Percentiles rank a stretch among this genome's conserved stretches.
Evolutionary conservation across 2,113 vertebrate genomes (phyloP).

Genomic region (Clarias batrachus): DNA sequence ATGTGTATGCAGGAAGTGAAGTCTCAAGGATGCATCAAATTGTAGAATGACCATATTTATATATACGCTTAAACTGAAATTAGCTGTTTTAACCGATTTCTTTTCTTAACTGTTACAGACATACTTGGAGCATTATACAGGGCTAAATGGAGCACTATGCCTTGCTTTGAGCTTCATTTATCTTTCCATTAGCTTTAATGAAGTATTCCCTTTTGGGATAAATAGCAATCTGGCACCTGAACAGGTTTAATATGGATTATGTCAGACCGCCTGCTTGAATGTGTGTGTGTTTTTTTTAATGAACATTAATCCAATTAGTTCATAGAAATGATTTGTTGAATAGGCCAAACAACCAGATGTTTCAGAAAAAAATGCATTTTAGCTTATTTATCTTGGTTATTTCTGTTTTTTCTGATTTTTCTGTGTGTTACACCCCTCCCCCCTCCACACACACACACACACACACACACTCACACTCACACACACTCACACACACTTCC

Average conservation of each 20-base stretch:
- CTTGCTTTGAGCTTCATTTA: background rate
- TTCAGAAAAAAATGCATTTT: background rate
- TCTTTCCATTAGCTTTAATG: conserved; percentile 11
- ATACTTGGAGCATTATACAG: background rate
- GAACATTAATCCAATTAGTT: background rate
- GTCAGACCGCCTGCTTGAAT: conserved; percentile 7
- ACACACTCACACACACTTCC: background rate
- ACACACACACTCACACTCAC: too few relatives aligned
- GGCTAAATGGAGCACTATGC: background rate
- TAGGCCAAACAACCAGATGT: background rate
- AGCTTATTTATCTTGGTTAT: background rate
- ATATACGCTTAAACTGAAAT: background rate
- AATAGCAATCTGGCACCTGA: conserved; percentile 6
- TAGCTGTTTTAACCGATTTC: background rate
- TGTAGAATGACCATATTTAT: background rate
- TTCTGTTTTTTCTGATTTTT: background rate
- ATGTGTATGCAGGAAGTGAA: background rate
- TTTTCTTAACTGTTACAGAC: background rate
- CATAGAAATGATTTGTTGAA: background rate
- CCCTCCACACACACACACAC: background rate
- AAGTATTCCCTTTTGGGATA: background rate
- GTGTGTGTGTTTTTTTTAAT: background rate
- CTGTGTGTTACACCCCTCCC: background rate
- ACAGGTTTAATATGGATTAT: conserved; percentile 17
- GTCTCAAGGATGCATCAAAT: too few relatives aligned